Evolutionary conservation across 2,797 vertebrate genomes (phyloP).

Genomic region (Cichlasoma orientale): DNA sequence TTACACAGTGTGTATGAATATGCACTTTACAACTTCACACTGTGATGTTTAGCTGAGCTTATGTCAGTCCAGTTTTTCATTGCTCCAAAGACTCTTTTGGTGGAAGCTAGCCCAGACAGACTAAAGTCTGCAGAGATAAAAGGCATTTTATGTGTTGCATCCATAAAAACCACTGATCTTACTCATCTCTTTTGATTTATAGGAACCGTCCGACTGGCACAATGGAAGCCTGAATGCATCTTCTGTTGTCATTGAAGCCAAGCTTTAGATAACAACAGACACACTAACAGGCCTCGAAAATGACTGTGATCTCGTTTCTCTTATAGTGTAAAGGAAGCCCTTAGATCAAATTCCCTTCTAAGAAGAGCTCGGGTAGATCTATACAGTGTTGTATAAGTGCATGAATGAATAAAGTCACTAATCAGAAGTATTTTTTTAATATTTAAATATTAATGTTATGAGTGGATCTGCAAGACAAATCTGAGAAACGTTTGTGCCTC

Average conservation of each 20-base stretch:
- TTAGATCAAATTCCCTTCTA: constrained; percentile 1
- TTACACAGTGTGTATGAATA: background rate
- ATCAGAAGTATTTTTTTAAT: constrained; percentile 18
- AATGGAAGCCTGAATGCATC: constrained; percentile 19
- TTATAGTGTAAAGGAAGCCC: constrained; percentile 12
- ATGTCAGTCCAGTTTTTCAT: background rate
- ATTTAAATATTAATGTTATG: constrained; percentile 5
- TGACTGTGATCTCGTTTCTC: background rate
- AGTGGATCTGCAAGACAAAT: constrained; percentile 19
- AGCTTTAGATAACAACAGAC: constrained; percentile 50
- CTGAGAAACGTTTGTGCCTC: constrained; percentile 1
- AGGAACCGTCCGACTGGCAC: constrained; percentile 52
- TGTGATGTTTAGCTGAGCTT: background rate
- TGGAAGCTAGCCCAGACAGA: background rate
- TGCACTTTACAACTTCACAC: background rate
- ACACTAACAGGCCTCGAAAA: background rate
- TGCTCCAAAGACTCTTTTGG: background rate
- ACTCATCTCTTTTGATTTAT: constrained; percentile 43
- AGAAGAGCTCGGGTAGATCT: constrained; percentile 18
- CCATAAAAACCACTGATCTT: background rate
- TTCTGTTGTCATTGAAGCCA: constrained; percentile 48
- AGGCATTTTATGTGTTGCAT: background rate
- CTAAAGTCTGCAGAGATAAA: background rate
- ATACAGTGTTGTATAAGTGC: constrained; percentile 23
- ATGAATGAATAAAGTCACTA: background rate